Conservation (phyloP, 2,888 invertebrate genomes). For the Allolobophora icterica region DNA sequence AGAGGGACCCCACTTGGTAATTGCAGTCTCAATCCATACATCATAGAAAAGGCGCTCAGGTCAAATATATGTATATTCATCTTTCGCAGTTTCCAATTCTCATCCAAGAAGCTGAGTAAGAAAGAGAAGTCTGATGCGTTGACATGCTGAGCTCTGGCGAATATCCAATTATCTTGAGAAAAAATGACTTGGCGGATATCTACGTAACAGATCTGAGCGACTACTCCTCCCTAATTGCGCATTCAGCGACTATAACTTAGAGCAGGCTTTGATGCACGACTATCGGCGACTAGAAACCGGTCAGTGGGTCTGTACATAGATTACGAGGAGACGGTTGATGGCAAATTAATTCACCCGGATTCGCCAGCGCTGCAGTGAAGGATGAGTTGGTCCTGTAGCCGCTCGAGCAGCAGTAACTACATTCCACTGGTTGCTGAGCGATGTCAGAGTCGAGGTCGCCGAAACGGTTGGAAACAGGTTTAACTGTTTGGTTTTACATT, state of each 20-base stretch:
- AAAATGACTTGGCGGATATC: background rate
- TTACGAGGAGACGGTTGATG: background rate
- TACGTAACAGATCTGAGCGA: background rate
- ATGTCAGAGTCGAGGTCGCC: background rate
- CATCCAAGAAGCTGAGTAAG: background rate
- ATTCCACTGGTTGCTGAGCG: background rate
- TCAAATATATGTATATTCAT: too few relatives aligned
- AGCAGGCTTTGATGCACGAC: background rate
- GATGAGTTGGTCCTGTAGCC: background rate
- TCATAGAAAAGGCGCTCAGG: too few relatives aligned
- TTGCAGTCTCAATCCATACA: too few relatives aligned
- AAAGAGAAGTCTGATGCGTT: background rate
- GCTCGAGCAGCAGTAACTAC: background rate
- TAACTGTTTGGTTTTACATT: background rate
- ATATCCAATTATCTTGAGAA: background rate
- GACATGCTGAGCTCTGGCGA: background rate
- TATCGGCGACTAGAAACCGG: background rate
- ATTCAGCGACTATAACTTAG: background rate
- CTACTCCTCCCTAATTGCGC: background rate
- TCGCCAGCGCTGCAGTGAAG: background rate
- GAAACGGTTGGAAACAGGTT: background rate
- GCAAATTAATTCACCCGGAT: background rate
- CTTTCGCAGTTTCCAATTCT: too few relatives aligned
- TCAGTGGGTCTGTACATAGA: background rate
- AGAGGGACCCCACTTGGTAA: too few relatives aligned